phyloP scores from a whole-genome alignment of 1,140 invertebrate species.

The Myzus persicae region DNA sequence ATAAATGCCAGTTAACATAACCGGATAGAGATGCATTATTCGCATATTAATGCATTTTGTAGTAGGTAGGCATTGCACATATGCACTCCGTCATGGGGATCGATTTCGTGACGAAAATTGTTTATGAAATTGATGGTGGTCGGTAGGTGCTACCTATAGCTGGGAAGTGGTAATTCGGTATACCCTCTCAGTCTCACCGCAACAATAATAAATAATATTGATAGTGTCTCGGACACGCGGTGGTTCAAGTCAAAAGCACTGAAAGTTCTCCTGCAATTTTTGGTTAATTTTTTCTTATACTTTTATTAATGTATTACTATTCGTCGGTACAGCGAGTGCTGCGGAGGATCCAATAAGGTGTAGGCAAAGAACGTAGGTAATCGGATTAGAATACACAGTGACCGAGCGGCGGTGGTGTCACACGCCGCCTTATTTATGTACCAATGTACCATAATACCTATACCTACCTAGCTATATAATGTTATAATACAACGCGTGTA shows the following conservation, averaged over 20 bases:
- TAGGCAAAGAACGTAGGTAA: not conserved
- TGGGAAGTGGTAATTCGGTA: too few species aligned
- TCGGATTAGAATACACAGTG: slow-evolving; percentile 35
- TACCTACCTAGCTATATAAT: not conserved
- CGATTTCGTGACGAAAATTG: too few species aligned
- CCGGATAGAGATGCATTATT: not conserved
- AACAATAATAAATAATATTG: not conserved
- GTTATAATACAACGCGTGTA: not conserved
- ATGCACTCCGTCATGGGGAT: too few species aligned
- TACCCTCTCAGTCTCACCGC: too few species aligned
- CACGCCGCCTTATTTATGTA: slow-evolving; percentile 27
- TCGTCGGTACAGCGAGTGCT: too few species aligned
- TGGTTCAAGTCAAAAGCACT: not conserved
- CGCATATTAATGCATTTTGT: not conserved
- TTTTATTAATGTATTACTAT: not conserved
- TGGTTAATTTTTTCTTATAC: not conserved
- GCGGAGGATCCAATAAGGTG: not conserved
- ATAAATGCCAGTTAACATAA: too few species aligned
- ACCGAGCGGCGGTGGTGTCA: not conserved
- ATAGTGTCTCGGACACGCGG: not conserved
- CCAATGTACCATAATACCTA: not conserved
- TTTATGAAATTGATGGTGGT: too few species aligned
- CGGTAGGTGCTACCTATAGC: too few species aligned
- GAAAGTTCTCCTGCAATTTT: not conserved
- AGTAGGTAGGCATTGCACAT: too few species aligned